These are phyloP conservation scores for Pelagia noctiluca DNA, from an alignment of 30 jellyfish, hydroid and myxozoan genomes.

Conservation along the genomic window DNA sequence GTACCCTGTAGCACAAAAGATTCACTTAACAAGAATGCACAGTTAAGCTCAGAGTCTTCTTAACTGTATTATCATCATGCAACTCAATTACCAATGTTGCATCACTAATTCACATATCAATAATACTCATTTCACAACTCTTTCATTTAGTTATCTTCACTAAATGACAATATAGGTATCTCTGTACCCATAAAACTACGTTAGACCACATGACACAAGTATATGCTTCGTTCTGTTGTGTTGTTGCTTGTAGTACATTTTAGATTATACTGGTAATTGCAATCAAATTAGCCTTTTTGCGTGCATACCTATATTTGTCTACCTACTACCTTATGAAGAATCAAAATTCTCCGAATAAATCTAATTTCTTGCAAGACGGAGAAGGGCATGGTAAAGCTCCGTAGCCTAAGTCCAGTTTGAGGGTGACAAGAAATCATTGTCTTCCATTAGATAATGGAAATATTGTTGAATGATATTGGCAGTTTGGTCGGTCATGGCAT, in stretches of 20 bases:
- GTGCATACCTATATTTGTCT: too few relatives aligned
- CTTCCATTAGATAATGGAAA: slow-evolving; percentile 29
- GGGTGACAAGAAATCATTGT: slow-evolving; percentile 16
- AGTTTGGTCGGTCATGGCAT: slow-evolving; percentile 12
- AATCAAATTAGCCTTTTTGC: neutral
- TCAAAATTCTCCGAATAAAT: neutral
- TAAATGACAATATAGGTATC: too few relatives aligned
- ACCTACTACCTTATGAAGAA: slow-evolving; percentile 1
- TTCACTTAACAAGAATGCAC: too few relatives aligned
- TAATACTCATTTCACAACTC: too few relatives aligned
- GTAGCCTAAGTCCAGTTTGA: slow-evolving; percentile 19
- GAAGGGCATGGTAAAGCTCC: slow-evolving; percentile 28
- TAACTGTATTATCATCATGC: too few relatives aligned
- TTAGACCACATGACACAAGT: neutral
- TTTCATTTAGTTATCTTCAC: too few relatives aligned
- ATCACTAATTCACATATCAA: too few relatives aligned
- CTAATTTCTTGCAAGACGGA: slow-evolving; percentile 39
- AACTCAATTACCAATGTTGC: too few relatives aligned
- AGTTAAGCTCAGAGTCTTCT: too few relatives aligned
- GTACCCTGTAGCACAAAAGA: too few relatives aligned
- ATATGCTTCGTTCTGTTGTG: neutral
- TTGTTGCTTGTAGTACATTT: neutral
- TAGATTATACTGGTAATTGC: neutral
- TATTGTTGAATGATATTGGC: slow-evolving; percentile 33
- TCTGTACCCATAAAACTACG: too few relatives aligned